These are phyloP conservation scores for Plebejus melissa DNA, from an alignment of 2,888 invertebrate species.

Conservation along the genomic window DNA sequence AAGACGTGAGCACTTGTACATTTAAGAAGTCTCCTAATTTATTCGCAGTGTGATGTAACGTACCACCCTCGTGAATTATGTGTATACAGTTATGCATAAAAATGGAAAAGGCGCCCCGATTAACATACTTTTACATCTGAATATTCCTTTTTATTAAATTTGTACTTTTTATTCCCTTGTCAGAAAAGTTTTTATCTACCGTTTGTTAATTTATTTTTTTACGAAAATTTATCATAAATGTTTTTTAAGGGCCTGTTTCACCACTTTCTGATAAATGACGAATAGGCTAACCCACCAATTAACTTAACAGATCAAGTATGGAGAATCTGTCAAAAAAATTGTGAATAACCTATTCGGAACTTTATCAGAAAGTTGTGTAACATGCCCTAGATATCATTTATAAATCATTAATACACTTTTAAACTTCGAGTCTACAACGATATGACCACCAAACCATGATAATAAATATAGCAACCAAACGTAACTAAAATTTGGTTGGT, in stretches of 20 bases:
- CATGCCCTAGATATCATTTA: not conserved
- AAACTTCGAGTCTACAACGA: too few species aligned
- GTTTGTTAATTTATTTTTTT: not conserved
- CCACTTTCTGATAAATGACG: too few species aligned
- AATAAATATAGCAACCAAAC: not conserved
- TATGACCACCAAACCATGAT: not conserved
- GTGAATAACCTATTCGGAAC: too few species aligned
- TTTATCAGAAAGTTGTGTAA: too few species aligned
- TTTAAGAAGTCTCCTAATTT: constrained; percentile 44
- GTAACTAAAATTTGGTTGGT: not conserved
- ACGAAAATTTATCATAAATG: not conserved
- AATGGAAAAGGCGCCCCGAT: constrained; percentile 37
- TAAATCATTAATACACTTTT: not conserved
- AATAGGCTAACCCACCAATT: too few species aligned
- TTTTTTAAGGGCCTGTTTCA: too few species aligned
- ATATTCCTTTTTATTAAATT: not conserved
- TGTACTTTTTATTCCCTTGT: not conserved
- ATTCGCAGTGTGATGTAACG: constrained; percentile 41
- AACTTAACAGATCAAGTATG: too few species aligned
- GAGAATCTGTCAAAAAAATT: too few species aligned
- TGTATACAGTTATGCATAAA: constrained; percentile 46
- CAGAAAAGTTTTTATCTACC: constrained; percentile 1
- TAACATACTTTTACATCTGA: constrained; percentile 6
- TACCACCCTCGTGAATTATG: constrained; percentile 17
- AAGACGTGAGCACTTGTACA: constrained; percentile 38